phyloP scores from a whole-genome alignment of 2,797 vertebrate genomes.

The Sitta carolinensis region DNA sequence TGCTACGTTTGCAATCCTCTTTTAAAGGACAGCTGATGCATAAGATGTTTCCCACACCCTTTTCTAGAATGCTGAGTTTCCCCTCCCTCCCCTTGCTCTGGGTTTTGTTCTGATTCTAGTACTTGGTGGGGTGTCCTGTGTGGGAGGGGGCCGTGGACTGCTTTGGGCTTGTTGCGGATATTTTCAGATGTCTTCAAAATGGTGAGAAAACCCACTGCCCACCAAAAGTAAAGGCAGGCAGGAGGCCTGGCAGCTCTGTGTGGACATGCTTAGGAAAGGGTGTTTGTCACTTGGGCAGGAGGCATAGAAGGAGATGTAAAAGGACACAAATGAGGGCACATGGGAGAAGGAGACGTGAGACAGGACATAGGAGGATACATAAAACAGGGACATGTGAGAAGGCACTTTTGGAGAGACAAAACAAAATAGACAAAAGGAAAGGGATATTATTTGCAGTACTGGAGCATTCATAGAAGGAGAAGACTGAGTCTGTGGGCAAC shows the following conservation, averaged over 20 bases:
- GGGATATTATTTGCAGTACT: too few relatives aligned
- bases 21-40: background rate
- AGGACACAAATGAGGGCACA: background rate
- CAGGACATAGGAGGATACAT: background rate
- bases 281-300: background rate
- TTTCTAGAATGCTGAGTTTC: background rate
- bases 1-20: background rate
- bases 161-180: background rate
- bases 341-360: background rate
- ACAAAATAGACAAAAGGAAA: background rate
- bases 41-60: background rate
- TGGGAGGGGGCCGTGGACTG: background rate
- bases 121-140: background rate
- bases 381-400: background rate
- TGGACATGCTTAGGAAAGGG: background rate
- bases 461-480: background rate
- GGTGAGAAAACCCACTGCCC: background rate
- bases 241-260: background rate
- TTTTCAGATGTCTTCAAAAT: background rate
- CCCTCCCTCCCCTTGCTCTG: background rate
- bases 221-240: background rate
- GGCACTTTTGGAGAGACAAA: background rate
- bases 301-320: background rate
- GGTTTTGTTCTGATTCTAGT: background rate
- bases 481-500: background rate